phyloP scores from a whole-genome alignment of 2,888 invertebrate species.

The Euspilapteryx auroguttella region DNA sequence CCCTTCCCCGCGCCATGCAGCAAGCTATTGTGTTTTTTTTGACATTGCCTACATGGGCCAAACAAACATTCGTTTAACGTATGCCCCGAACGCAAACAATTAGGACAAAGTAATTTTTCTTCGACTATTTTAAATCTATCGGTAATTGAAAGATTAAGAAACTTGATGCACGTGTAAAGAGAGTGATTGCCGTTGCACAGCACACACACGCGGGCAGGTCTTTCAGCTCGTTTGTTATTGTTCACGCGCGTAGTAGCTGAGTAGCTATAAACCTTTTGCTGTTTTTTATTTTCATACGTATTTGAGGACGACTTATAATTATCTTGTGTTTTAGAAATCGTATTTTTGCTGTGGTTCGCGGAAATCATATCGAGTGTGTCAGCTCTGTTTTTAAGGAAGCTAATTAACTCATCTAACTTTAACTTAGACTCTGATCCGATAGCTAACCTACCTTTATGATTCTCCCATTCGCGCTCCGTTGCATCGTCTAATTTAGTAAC shows the following conservation, averaged over 20 bases:
- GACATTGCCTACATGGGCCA: neutral
- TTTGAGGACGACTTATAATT: too few relatives aligned
- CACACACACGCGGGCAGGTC: neutral
- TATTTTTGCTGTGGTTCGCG: neutral
- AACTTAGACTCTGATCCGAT: neutral
- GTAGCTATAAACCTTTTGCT: neutral
- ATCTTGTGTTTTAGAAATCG: neutral
- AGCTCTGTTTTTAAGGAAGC: neutral
- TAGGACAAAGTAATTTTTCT: neutral
- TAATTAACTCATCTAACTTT: neutral
- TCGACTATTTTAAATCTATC: neutral
- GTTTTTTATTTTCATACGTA: too few relatives aligned
- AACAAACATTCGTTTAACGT: neutral
- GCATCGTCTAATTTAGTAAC: conserved; percentile 11
- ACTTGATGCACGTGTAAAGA: neutral
- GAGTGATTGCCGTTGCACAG: neutral
- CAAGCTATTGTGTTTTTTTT: conserved; percentile 1
- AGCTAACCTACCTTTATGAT: conserved; percentile 4
- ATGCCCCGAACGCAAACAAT: neutral
- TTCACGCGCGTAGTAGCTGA: neutral
- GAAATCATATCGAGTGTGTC: neutral
- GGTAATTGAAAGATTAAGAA: neutral
- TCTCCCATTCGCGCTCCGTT: conserved; percentile 12
- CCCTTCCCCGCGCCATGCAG: too few relatives aligned
- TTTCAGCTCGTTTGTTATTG: neutral